phyloP scores from a whole-genome alignment of 2,113 vertebrate genomes.

The Eptesicus fuscus region DNA sequence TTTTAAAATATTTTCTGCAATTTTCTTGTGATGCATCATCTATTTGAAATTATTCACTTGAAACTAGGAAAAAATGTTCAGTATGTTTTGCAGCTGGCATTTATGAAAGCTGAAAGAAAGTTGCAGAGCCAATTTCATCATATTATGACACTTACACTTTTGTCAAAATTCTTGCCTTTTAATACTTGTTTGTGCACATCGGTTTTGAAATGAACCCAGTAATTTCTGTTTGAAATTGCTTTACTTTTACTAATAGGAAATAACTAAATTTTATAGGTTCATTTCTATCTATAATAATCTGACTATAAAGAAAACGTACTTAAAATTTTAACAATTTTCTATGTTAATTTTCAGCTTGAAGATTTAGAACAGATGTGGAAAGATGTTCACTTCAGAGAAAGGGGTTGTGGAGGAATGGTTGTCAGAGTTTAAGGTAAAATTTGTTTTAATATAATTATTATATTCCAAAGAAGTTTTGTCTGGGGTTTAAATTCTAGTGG shows the following conservation, averaged over 20 bases:
- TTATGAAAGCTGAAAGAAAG: slow-evolving; percentile 66
- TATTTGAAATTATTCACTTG: slow-evolving; percentile 67
- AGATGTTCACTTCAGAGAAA: slow-evolving; percentile 97
- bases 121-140: slow-evolving; percentile 31
- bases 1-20: slow-evolving; percentile 41
- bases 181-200: neutral
- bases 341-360: slow-evolving; percentile 79
- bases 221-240: slow-evolving; percentile 27
- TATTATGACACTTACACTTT: slow-evolving; percentile 46
- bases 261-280: slow-evolving; percentile 16
- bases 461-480: neutral
- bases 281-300: neutral
- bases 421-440: slow-evolving; percentile 96
- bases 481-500: slow-evolving; percentile 39
- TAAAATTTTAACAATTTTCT: slow-evolving; percentile 31
- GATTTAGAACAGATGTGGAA: slow-evolving; percentile 87
- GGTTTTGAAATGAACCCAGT: slow-evolving; percentile 45
- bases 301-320: slow-evolving; percentile 3
- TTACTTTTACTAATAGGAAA: slow-evolving; percentile 43
- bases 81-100: slow-evolving; percentile 58
- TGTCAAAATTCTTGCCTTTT: slow-evolving; percentile 25
- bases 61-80: slow-evolving; percentile 25
- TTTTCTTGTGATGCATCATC: slow-evolving; percentile 34
- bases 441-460: neutral
- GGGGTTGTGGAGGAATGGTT: slow-evolving; percentile 98